Percentiles rank a stretch among this genome's conserved stretches.
Evolutionary conservation across 2,797 vertebrate species (phyloP).

Genomic region (Euthynnus affinis): DNA sequence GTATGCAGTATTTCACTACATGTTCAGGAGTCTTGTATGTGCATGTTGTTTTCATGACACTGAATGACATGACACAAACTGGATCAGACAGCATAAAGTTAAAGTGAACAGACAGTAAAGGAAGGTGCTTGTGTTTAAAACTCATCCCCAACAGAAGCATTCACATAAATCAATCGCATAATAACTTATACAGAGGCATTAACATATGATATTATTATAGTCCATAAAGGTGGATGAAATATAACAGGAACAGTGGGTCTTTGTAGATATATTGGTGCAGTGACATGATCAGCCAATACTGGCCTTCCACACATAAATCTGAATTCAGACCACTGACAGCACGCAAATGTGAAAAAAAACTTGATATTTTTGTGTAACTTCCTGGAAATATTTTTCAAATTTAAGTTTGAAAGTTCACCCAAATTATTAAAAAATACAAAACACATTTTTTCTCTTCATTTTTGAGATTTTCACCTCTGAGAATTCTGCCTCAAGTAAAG

Average conservation of each 20-base stretch:
- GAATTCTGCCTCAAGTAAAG: background rate
- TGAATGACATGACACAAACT: conserved; percentile 63
- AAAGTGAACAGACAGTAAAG: background rate
- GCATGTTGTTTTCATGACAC: conserved; percentile 68
- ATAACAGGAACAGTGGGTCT: conserved; percentile 35
- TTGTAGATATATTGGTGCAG: conserved; percentile 46
- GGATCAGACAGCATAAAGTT: conserved; percentile 34
- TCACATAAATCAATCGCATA: conserved; percentile 38
- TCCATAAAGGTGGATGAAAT: conserved; percentile 68
- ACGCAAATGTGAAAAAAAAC: background rate
- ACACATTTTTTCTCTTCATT: background rate
- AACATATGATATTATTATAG: conserved; percentile 68
- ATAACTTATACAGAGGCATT: conserved; percentile 56
- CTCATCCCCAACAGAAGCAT: conserved; percentile 23
- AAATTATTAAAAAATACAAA: too few species aligned
- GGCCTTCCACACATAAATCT: conserved; percentile 48
- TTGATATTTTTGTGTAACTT: background rate
- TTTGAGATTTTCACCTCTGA: background rate
- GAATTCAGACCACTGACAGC: background rate
- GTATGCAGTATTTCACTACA: conserved; percentile 78
- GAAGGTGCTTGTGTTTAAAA: conserved; percentile 53
- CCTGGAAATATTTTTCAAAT: background rate
- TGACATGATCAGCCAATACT: conserved; percentile 60
- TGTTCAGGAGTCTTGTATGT: conserved; percentile 53
- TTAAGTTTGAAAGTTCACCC: background rate